Percentiles rank a stretch among this genome's conserved stretches.
phyloP scores from a whole-genome alignment of 2,113 vertebrate species.

The Caretta caretta region DNA sequence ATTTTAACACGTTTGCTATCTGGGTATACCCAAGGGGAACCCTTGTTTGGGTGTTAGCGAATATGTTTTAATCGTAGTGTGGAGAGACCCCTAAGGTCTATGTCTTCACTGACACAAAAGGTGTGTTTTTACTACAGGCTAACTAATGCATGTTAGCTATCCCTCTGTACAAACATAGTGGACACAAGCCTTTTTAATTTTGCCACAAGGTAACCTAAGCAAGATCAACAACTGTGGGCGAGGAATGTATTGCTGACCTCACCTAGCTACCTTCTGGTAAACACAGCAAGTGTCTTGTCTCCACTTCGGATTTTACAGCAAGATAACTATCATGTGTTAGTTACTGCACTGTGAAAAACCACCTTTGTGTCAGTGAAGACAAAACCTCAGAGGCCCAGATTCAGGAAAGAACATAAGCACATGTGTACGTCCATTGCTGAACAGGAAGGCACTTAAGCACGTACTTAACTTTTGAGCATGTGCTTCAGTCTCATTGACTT shows the following conservation, averaged over 20 bases:
- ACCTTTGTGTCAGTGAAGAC: background rate
- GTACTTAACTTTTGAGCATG: background rate
- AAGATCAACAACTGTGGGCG: background rate
- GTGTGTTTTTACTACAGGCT: background rate
- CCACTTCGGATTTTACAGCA: background rate
- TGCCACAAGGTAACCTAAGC: fast-evolving
- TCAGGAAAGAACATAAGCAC: background rate
- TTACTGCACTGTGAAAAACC: background rate
- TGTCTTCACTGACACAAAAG: background rate
- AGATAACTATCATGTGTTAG: background rate
- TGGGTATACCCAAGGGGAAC: background rate
- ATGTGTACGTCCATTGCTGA: background rate
- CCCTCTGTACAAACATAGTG: background rate
- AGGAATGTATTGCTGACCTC: background rate
- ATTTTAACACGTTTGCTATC: background rate
- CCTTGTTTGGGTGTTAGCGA: background rate
- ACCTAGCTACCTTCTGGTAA: background rate
- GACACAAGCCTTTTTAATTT: background rate
- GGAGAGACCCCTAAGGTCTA: background rate
- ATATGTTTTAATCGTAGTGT: background rate
- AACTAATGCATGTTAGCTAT: background rate
- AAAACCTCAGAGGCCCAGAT: background rate
- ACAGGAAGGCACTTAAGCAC: fast-evolving
- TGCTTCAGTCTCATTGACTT: fast-evolving
- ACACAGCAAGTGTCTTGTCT: background rate